Base-by-base conservation (phyloP, 2,888 invertebrate species). In the Torymus tubicola region DNA sequence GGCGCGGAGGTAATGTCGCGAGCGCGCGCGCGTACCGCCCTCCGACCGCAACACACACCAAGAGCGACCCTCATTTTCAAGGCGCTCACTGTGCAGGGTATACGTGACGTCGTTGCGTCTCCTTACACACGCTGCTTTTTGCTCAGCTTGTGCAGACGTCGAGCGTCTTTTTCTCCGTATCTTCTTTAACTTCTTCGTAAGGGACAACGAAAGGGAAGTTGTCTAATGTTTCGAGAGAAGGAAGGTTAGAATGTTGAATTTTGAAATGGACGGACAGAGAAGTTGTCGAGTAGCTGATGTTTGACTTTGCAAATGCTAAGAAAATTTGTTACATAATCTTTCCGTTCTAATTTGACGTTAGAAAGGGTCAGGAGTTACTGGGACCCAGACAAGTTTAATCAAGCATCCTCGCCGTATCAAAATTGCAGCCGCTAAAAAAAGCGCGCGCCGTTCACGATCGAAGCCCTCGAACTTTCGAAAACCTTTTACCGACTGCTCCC, bases 1-100 rank as follows among this genome's bases (percentile, higher is more conserved):
- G 90, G 90, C 87, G 90, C 88, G 88, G 87, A 89, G 88, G 88
- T 90, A 90, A 90, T 89, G 88, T 88, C 85, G 85, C 18, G 50
- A 52, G 65, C 21, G 53, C 86, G 88, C 88, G 89, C 89, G 88
- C 89, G n/a, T n/a, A 90, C 42, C 42, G 42, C 42, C 42, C 42
- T 42, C 42, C 42, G 42, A 89, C 89, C 89, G 89, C 88, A 89
- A 88, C 90, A 89, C 86, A 87, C 87, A 50, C 21, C 50, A 13
- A 21, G 42, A 12, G 53, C 42, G 64, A 87, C 86, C 86, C 86
- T 85, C 84, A 81, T 75, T 84, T 82, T 83, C 42, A 60, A 75
- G 81, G 69, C 42, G 42, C 61, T 61, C 82, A 81, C 79, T 80
- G 80, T 82, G 21, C 21, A 50, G 42, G 50, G 12, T 42, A 42